Evolutionary conservation across 2,113 vertebrate species (phyloP), one percentile per base, ranked within the genome.

Genomic region (Paramisgurnus dabryanus): DNA sequence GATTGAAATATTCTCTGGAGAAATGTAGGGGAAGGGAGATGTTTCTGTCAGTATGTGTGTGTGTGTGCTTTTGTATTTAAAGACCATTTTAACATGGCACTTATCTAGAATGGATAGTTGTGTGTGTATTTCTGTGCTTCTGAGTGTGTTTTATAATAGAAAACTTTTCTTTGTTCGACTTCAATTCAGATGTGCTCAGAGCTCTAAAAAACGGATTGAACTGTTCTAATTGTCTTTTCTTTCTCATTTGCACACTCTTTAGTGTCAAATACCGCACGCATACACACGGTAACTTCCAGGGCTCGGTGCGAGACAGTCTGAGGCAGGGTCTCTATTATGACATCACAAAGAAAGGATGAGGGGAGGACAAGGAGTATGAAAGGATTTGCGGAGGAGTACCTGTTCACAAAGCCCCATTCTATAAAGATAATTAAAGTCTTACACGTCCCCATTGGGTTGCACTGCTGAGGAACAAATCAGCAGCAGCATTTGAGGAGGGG

Each of bases 401-500:
- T 82, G 80, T 47, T 82, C 18, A 72, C 55, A 81, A 60, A 68
- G 63, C 53, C 76, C 57, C 27, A 45, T 79, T 76, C 66, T 75
- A 70, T 84, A 70, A 55, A 76, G 80, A 73, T 85, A 79, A 85
- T 85, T 85, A 79, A 85, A 85, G 83, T 68, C 75, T 77, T 77
- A 77, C 63, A 66, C 7, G 47, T 79, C 78, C 64, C 71, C 50
- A 39, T 75, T 70, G 69, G 58, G 70, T 71, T 50, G 75, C 78
- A 73, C 74, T 66, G 22, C 76, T 67, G 55, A 61, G 39, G 67
- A 85, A 85, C 72, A 82, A 82, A 71, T 40, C 53, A 41, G 75
- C 67, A 49, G 70, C 76, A 70, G 53, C 76, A 74, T 72, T 39
- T 18, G n/a, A 57, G 74, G 67, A 64, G 50, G 74, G 67, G 43